Evolutionary conservation across 2,888 invertebrate species (phyloP).

Genomic region (Callinectes sapidus): DNA sequence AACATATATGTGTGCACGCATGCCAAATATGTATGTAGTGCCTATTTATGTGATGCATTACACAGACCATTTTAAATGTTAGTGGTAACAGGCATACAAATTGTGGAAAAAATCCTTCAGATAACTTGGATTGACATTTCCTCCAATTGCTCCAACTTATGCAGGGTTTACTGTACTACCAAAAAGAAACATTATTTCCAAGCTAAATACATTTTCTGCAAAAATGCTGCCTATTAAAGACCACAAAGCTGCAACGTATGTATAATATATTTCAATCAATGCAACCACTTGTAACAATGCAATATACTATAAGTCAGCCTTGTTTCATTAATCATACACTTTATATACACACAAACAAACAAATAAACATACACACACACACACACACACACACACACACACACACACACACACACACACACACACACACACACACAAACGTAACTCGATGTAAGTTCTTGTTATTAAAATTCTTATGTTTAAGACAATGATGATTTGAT

Average conservation of each 20-base stretch:
- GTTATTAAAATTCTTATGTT: not conserved
- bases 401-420: too few species aligned
- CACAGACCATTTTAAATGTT: too few species aligned
- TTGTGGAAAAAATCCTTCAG: too few species aligned
- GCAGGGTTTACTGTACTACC: too few species aligned
- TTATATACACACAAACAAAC: not conserved
- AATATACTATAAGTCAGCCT: not conserved
- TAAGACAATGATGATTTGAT: not conserved
- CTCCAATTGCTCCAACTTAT: too few species aligned
- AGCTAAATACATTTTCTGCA: not conserved
- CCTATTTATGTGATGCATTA: too few species aligned
- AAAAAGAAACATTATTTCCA: not conserved
- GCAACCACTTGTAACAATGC: not conserved
- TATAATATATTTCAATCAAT: not conserved
- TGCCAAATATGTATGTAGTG: too few species aligned
- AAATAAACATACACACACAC: too few species aligned
- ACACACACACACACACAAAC: not conserved
- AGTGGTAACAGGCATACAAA: too few species aligned
- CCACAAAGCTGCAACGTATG: not conserved
- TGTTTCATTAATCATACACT: not conserved
- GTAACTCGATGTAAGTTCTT: not conserved
- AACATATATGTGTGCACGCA: too few species aligned
- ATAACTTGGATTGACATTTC: too few species aligned
- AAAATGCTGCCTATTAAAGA: not conserved
- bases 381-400: too few species aligned